phyloP scores from a whole-genome alignment of 1,140 invertebrate genomes.

The Pararge aegeria region DNA sequence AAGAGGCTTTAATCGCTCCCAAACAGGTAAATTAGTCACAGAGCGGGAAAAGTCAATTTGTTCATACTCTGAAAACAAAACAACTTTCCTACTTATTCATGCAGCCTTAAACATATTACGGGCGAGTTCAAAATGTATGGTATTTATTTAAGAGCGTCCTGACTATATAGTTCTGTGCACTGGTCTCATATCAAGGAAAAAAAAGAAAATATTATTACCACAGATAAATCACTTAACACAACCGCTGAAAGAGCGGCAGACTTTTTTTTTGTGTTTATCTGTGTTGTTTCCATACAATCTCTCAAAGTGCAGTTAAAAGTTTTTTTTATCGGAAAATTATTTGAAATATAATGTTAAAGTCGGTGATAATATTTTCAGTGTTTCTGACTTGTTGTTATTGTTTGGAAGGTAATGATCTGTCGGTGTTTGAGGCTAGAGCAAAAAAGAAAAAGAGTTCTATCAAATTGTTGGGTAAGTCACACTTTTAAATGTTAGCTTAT shows the following conservation, averaged over 20 bases:
- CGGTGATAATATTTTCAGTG: slow-evolving; percentile 35
- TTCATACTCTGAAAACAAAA: slow-evolving; percentile 62
- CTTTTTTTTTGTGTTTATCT: no score
- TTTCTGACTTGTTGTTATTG: slow-evolving; percentile 56
- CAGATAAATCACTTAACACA: no score
- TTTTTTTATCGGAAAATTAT: no score
- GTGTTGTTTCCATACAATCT: no score
- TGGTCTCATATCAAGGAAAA: slow-evolving; percentile 13
- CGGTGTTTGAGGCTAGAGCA: slow-evolving; percentile 52
- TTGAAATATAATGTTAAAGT: slow-evolving; percentile 12
- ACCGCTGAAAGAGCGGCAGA: no score
- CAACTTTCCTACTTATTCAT: slow-evolving; percentile 50
- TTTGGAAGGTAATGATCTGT: slow-evolving; percentile 44
- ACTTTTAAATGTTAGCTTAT: no score
- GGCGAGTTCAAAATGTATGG: slow-evolving; percentile 37
- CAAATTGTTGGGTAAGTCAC: slow-evolving; percentile 54
- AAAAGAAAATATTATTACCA: slow-evolving; percentile 14
- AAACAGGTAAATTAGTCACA: slow-evolving; percentile 63
- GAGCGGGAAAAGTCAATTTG: slow-evolving; percentile 60
- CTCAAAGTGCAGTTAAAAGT: background rate
- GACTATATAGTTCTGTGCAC: slow-evolving; percentile 35
- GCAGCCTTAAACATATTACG: slow-evolving; percentile 42
- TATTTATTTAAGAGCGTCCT: slow-evolving; percentile 54
- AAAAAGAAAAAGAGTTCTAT: slow-evolving; percentile 57
- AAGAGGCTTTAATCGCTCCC: slow-evolving; percentile 54